These are phyloP conservation scores for Luperina testacea DNA, from an alignment of 2,888 invertebrate genomes.

Conservation along the genomic window DNA sequence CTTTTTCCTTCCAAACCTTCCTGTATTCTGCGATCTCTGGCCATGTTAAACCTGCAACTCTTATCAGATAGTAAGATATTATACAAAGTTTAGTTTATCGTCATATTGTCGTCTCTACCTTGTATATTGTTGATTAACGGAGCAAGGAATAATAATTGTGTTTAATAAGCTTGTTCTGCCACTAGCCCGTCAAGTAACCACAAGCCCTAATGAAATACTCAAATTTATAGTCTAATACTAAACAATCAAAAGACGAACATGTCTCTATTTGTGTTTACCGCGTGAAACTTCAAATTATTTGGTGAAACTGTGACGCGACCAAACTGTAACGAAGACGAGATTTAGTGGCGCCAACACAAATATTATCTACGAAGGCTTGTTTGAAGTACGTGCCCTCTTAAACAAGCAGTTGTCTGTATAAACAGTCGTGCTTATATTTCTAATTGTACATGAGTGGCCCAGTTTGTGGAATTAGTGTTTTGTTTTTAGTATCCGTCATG, in stretches of 20 bases:
- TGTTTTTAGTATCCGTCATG: conserved; percentile 33
- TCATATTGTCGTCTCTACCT: background rate
- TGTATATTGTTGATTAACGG: background rate
- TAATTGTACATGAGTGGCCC: conserved; percentile 51
- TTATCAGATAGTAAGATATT: background rate
- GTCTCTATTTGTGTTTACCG: conserved; percentile 65
- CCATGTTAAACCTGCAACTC: background rate
- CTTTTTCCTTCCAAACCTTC: background rate
- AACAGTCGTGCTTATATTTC: conserved; percentile 61
- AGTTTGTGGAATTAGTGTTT: conserved; percentile 52
- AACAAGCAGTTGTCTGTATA: conserved; percentile 52
- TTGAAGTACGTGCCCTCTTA: conserved; percentile 67
- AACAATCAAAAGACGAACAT: conserved; percentile 44
- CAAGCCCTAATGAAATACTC: background rate
- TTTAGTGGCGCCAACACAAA: conserved; percentile 75
- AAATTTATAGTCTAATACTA: conserved; percentile 20
- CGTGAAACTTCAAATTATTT: conserved; percentile 70
- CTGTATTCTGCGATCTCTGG: background rate
- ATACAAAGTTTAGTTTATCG: background rate
- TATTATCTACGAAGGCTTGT: conserved; percentile 71
- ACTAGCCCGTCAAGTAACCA: background rate
- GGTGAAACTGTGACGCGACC: conserved; percentile 67
- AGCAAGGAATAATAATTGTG: background rate
- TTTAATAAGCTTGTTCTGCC: background rate
- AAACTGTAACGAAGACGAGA: conserved; percentile 62